Conservation (phyloP, 2,797 vertebrate species). For the Enteromius mattozi region DNA sequence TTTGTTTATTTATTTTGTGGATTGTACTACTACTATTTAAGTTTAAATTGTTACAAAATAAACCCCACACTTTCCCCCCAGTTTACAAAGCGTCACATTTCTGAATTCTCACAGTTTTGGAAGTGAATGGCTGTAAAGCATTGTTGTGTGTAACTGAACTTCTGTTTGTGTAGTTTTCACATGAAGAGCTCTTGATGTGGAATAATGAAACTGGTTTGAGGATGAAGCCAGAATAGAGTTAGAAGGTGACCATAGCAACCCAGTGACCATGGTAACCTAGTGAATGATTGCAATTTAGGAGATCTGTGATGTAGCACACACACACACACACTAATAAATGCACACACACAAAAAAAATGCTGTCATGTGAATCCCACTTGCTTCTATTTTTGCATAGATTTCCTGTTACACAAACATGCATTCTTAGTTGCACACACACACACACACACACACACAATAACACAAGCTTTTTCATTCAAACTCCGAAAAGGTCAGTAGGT, state of each 20-base stretch:
- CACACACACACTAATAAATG: background rate
- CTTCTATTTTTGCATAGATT: background rate
- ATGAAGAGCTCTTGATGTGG: background rate
- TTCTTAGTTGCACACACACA: background rate
- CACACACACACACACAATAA: slow-evolving; percentile 5
- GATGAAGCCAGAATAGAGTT: slow-evolving; percentile 29
- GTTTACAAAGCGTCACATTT: background rate
- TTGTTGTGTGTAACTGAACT: background rate
- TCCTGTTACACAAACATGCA: slow-evolving; percentile 1
- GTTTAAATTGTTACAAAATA: background rate
- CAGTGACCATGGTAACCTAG: slow-evolving; percentile 51
- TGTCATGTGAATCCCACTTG: background rate
- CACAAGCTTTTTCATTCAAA: slow-evolving; percentile 1
- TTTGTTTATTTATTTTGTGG: background rate
- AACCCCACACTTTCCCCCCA: background rate
- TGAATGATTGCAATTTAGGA: slow-evolving; percentile 43
- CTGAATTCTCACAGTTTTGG: background rate
- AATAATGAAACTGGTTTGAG: slow-evolving; percentile 20
- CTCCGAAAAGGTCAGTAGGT: slow-evolving; percentile 5
- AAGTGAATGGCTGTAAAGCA: too few species aligned
- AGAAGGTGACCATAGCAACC: slow-evolving; percentile 49
- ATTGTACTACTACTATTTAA: background rate
- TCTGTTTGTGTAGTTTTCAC: background rate
- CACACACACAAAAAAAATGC: background rate
- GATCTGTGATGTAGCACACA: background rate